A percentile compares a stretch with the other conserved stretches of the same genome.
Evolutionary conservation across 1,140 invertebrate genomes (phyloP).

Genomic region (Portunus trituberculatus): DNA sequence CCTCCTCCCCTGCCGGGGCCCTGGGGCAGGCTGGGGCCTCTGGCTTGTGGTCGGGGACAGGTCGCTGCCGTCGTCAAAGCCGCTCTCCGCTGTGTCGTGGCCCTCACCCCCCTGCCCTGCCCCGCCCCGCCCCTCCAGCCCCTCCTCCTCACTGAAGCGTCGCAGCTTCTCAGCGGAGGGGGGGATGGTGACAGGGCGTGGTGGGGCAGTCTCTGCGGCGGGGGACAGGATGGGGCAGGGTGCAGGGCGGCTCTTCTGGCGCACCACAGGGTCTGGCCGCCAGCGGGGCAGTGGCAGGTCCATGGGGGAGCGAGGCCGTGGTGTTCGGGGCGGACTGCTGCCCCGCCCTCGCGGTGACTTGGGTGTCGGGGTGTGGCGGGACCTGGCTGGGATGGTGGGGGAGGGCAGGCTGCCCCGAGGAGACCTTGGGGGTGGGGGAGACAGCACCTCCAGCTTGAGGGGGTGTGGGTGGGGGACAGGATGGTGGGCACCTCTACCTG

Average conservation of each 20-base stretch:
- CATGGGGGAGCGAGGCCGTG: constrained; percentile 73
- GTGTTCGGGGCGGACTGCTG: constrained; percentile 56
- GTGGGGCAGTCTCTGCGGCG: neutral
- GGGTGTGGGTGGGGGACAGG: constrained; percentile 63
- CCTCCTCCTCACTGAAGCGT: constrained; percentile 77
- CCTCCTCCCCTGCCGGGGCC: neutral
- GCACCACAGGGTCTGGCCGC: constrained; percentile 73
- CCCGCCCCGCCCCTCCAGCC: constrained; percentile 47
- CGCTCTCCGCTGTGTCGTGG: constrained; percentile 72
- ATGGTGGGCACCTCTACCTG: constrained; percentile 57
- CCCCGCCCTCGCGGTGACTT: constrained; percentile 40
- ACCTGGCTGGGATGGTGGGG: constrained; percentile 25
- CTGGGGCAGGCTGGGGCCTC: constrained; percentile 32
- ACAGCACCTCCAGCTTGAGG: constrained; percentile 69
- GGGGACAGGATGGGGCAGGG: constrained; percentile 60
- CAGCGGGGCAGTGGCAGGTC: constrained; percentile 76
- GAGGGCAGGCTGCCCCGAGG: neutral
- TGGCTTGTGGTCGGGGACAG: constrained; percentile 65
- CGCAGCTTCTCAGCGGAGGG: constrained; percentile 76
- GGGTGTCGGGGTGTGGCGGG: constrained; percentile 29
- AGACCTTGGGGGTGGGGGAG: constrained; percentile 50
- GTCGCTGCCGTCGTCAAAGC: constrained; percentile 73
- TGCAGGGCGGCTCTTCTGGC: constrained; percentile 64
- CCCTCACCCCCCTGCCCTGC: constrained; percentile 53
- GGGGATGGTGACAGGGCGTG: constrained; percentile 70